A percentile compares a stretch with the other conserved stretches of the same genome.
Conservation (phyloP, 2,888 invertebrate species). For the Abrostola triplasia region DNA sequence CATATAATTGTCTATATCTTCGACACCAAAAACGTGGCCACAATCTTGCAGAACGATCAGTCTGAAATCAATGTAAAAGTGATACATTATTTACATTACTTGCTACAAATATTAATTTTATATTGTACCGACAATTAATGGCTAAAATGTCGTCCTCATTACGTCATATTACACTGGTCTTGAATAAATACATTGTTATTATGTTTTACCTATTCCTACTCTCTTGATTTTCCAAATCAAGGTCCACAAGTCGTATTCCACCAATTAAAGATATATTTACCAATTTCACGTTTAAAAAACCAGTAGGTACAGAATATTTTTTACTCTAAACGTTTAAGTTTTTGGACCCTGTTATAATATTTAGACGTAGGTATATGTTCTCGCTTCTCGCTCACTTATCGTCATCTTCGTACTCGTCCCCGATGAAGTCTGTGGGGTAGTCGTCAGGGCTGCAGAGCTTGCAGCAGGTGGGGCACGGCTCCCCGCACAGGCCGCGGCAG, state of each 20-base stretch:
- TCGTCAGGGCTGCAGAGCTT: constrained; percentile 85
- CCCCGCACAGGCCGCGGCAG: constrained; percentile 93
- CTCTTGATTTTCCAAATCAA: too few species aligned
- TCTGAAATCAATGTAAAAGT: constrained; percentile 62
- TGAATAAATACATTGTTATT: too few species aligned
- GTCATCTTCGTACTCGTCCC: constrained; percentile 79
- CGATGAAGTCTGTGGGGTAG: constrained; percentile 79
- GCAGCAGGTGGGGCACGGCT: constrained; percentile 90
- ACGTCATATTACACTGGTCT: too few species aligned
- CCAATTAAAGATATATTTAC: too few species aligned
- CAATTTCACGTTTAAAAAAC: too few species aligned
- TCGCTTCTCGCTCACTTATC: constrained; percentile 74
- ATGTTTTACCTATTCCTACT: too few species aligned
- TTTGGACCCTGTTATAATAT: neutral
- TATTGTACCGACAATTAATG: too few species aligned
- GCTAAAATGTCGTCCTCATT: too few species aligned
- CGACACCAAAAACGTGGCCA: constrained; percentile 81
- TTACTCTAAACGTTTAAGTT: too few species aligned
- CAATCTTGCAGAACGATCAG: constrained; percentile 87
- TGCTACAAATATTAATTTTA: too few species aligned
- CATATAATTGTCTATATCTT: constrained; percentile 77
- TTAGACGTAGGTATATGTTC: neutral
- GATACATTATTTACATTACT: neutral
- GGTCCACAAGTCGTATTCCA: too few species aligned
- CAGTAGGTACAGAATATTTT: too few species aligned